Percentiles rank a stretch among this genome's conserved stretches.
phyloP scores from a whole-genome alignment of 2,888 invertebrate species.

The Pheosia tremula region DNA sequence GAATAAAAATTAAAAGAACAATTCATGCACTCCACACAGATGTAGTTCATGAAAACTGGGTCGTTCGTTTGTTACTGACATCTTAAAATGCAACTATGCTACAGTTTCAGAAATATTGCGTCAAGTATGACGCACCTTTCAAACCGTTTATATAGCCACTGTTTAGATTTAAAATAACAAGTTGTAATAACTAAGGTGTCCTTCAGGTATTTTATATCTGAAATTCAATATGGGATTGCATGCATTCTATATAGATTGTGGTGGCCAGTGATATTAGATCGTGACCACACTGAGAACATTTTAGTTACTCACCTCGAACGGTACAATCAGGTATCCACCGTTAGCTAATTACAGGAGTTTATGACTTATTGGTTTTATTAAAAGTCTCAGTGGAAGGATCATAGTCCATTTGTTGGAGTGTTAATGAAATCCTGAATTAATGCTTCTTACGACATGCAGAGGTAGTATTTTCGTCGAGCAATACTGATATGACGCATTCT shows the following conservation, averaged over 20 bases:
- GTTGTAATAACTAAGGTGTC: not conserved
- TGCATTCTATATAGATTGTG: constrained; percentile 20
- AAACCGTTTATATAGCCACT: not conserved
- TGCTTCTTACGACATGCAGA: not conserved
- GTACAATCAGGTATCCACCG: constrained; percentile 69
- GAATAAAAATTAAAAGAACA: constrained; percentile 3
- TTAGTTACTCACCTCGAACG: constrained; percentile 49
- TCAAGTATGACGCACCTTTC: not conserved
- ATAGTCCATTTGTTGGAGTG: constrained; percentile 9
- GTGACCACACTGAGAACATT: constrained; percentile 39
- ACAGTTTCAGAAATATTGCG: constrained; percentile 3
- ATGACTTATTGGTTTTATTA: constrained; percentile 40
- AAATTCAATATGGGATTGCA: constrained; percentile 35
- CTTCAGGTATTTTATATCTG: constrained; percentile 33
- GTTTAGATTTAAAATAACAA: constrained; percentile 1
- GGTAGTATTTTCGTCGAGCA: not conserved
- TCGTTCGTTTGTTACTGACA: constrained; percentile 2
- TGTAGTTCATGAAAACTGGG: constrained; percentile 2
- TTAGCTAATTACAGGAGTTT: constrained; percentile 70
- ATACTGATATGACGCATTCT: too few species aligned
- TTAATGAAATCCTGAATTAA: constrained; percentile 3
- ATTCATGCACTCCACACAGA: not conserved
- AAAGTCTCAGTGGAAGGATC: constrained; percentile 21
- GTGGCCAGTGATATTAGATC: constrained; percentile 33
- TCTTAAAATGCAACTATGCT: constrained; percentile 1